Conservation (phyloP, 64 coral and sea anemone species). For the Anthopleura sola region DNA sequence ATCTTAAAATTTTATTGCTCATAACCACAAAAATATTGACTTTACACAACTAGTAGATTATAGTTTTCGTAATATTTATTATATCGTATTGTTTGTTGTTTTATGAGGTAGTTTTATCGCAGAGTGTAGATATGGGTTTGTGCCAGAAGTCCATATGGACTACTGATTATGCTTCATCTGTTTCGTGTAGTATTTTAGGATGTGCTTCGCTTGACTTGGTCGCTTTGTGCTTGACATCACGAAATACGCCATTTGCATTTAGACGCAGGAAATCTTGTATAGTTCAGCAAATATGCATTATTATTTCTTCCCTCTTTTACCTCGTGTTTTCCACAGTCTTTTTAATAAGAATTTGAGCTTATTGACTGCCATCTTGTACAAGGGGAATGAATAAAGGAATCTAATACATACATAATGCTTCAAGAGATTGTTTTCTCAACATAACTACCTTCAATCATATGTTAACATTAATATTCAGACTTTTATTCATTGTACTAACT, state of each 20-base stretch:
- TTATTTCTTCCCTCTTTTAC: background rate
- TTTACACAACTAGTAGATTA: background rate
- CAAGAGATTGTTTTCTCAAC: too few relatives aligned
- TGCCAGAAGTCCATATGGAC: too few relatives aligned
- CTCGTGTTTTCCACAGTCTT: background rate
- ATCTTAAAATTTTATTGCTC: background rate
- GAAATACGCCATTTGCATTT: background rate
- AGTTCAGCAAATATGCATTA: background rate
- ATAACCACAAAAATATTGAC: background rate
- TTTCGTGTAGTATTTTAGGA: background rate
- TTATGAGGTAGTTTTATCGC: background rate
- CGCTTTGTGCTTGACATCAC: background rate
- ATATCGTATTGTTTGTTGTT: background rate
- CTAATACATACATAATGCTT: background rate
- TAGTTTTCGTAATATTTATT: background rate
- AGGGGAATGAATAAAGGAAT: background rate
- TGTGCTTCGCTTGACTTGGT: background rate
- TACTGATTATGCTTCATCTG: background rate
- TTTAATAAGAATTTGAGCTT: background rate
- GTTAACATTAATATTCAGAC: too few relatives aligned
- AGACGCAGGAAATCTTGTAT: background rate
- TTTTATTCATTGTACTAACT: too few relatives aligned
- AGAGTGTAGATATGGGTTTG: background rate
- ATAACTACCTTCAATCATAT: too few relatives aligned
- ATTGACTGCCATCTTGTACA: background rate